Base-by-base conservation (phyloP, 2,797 vertebrate genomes). In the Cryptoblepharus egeriae region DNA sequence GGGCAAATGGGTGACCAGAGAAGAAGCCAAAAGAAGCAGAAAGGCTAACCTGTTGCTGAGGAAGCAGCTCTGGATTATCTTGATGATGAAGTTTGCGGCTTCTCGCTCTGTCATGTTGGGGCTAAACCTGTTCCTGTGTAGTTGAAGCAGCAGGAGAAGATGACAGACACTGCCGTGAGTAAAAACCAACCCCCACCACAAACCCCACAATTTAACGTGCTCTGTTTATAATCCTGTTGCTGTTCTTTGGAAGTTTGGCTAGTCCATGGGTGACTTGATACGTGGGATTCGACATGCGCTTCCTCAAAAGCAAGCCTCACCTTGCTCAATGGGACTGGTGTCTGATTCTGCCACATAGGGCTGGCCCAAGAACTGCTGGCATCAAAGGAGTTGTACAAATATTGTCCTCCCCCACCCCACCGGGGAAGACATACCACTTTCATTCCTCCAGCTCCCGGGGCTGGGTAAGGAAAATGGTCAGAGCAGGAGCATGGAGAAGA, bases 1-100 rank as follows among this genome's bases (percentile, higher is more conserved):
- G n/a, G 49, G 69, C 1, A 24, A 22, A 13, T 22, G 12, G 57
- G 30, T 2, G 28, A 1, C 12, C 42, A 61, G 3, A 57, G 6
- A 55, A 71, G 2, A 60, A 55, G 24, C 20, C 4, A 12, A 11
- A 1, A 37, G 81, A 16, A 20, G 28, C 52, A 2, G 61, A 58
- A 77, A 75, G 79, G 67, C 93, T 92, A 88, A 98, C 99, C 99
- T 99, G 97, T 98, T 99, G 86, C 98, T 99, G 90, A 99, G 98
- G 96, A 99, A 99, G 93, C 99, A 99, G 89, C 96, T 99, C 88
- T 99, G 98, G 91, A 99, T 99, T 88, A 99, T 89, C 93, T 99
- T 99, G 92, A 99, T 97, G 89, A 99, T 99, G 94, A 98, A 99
- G 20, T 97, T 98, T 0, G 98, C 98, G 0, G 99, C 99, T 79